phyloP scores from a whole-genome alignment of 2,888 invertebrate genomes.

The Piscicola geometra region DNA sequence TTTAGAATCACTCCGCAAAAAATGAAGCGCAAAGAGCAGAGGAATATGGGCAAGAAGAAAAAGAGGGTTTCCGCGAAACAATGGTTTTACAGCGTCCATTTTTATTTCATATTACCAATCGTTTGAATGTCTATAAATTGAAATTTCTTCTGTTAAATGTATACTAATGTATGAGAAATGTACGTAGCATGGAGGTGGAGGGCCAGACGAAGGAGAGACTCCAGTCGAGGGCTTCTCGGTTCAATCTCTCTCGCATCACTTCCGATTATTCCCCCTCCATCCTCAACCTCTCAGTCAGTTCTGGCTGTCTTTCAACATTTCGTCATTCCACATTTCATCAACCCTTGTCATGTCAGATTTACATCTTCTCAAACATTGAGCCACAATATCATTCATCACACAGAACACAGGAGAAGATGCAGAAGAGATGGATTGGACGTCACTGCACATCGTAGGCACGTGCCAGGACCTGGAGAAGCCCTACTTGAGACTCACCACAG shows the following conservation, averaged over 20 bases:
- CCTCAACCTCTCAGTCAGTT: neutral
- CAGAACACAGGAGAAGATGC: constrained; percentile 56
- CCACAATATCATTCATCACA: too few relatives aligned
- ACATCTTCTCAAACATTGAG: too few relatives aligned
- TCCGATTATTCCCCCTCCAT: neutral
- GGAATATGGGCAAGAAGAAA: neutral
- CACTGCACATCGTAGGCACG: constrained; percentile 83
- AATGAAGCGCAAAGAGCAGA: neutral
- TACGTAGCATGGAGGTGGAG: constrained; percentile 12
- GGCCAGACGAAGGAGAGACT: constrained; percentile 41
- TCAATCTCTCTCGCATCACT: constrained; percentile 53
- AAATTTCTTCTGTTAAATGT: too few relatives aligned
- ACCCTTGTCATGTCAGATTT: too few relatives aligned
- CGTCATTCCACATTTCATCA: too few relatives aligned
- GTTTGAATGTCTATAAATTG: neutral
- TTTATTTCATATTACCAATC: neutral
- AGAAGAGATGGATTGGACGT: constrained; percentile 74
- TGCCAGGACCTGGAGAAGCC: constrained; percentile 91
- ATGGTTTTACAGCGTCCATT: neutral
- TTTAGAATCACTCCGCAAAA: neutral
- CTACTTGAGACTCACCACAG: constrained; percentile 79
- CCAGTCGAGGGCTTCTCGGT: constrained; percentile 78
- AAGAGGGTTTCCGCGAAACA: neutral
- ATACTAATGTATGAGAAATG: too few relatives aligned
- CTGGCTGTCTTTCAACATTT: neutral